Evolutionary conservation across 2,888 invertebrate genomes (phyloP), one percentile per base, ranked within the genome.

Genomic region (Dasypogon diadema): DNA sequence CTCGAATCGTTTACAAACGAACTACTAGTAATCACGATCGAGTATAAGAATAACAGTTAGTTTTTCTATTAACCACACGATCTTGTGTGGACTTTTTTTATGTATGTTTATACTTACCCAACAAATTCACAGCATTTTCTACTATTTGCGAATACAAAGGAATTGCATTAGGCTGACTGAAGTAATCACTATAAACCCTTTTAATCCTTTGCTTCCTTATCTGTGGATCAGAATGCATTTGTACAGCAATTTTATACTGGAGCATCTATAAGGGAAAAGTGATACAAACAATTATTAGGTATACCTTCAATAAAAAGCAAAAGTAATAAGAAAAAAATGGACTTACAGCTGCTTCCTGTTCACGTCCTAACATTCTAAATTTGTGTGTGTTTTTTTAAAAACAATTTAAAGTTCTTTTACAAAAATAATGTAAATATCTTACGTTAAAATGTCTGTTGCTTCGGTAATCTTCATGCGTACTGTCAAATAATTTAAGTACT

Each of bases 401-500:
- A n/a, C n/a, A n/a, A n/a, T n/a, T n/a, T n/a, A n/a, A n/a, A n/a
- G n/a, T n/a, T n/a, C n/a, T n/a, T n/a, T n/a, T n/a, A n/a, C n/a
- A n/a, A n/a, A n/a, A n/a, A n/a, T n/a, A n/a, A n/a, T 34, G 21
- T 1, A 37, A 21, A 21, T 46, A 10, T 75, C 90, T 88, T 87
- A 93, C 93, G 91, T 91, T n/a, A 94, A 87, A 74, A 93, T 85
- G 84, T 93, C 92, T 2, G 90, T 89, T 1, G 93, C 88, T 82
- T 93, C 92, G 10, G 88, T 88, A 30, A 91, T 88, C 78, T 91
- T 90, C 78, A 91, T 89, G 79, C 91, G 90, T 5, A 87, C 89
- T 8, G 90, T 89, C n/a, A 95, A 85, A 83, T 93, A 93, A 80
- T 91, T 90, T 8, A 92, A 88, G 82, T 94, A 95, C 80, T 93